Evolutionary conservation across 2,888 invertebrate genomes (phyloP).

Genomic region (Quadriops clusia): DNA sequence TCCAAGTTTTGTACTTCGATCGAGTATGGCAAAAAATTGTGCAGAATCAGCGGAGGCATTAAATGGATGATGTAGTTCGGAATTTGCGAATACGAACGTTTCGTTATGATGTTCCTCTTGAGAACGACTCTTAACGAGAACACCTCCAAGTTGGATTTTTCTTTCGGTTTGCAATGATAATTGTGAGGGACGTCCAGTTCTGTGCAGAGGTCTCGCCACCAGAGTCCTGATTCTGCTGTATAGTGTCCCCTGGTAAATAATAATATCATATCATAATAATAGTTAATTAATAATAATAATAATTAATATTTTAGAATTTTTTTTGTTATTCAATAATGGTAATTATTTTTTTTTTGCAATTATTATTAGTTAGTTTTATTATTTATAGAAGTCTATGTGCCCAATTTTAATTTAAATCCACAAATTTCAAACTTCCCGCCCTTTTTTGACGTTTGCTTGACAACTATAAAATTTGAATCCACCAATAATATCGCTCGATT

Average conservation of each 20-base stretch:
- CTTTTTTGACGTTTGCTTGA: too few species aligned
- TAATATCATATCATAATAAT: constrained; percentile 3
- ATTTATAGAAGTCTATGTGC: too few species aligned
- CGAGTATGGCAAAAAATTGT: constrained; percentile 67
- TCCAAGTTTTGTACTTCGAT: constrained; percentile 45
- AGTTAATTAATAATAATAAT: too few species aligned
- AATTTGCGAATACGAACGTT: constrained; percentile 33
- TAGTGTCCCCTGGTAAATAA: constrained; percentile 48
- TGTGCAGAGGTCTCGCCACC: constrained; percentile 68
- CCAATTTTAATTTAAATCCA: too few species aligned
- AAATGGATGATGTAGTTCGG: constrained; percentile 63
- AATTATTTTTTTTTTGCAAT: too few species aligned
- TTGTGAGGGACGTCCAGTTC: constrained; percentile 54
- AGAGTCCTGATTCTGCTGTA: constrained; percentile 58
- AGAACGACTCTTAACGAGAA: constrained; percentile 53
- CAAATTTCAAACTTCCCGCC: too few species aligned
- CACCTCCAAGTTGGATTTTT: constrained; percentile 45
- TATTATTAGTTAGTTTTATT: too few species aligned
- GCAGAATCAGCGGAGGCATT: constrained; percentile 60
- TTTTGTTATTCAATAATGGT: too few species aligned
- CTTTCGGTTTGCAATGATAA: constrained; percentile 55
- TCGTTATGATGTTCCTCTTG: constrained; percentile 26
- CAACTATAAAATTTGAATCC: too few species aligned
- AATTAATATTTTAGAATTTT: too few species aligned
- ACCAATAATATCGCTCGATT: too few species aligned